Evolutionary conservation across 2,888 invertebrate species (phyloP).

Genomic region (Salpingus planirostris): DNA sequence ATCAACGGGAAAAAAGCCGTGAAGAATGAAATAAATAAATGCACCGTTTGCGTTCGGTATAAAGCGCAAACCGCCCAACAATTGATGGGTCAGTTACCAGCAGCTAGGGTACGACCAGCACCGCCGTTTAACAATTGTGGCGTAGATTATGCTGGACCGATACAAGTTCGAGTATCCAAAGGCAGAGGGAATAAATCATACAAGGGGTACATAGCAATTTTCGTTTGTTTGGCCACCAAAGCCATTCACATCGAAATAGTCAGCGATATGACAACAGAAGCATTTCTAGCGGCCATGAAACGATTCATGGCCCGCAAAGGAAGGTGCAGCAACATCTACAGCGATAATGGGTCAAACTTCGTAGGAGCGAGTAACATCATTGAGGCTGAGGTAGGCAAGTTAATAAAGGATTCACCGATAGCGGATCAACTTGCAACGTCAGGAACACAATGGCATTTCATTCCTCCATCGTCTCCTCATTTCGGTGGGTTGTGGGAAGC

Average conservation of each 20-base stretch:
- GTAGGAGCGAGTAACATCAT: conserved; percentile 7
- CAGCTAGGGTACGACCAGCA: too few relatives aligned
- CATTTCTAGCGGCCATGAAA: conserved; percentile 20
- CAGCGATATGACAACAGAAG: conserved; percentile 15
- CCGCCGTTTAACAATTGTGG: too few relatives aligned
- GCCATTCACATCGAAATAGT: conserved; percentile 24
- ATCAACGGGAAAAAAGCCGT: conserved; percentile 3
- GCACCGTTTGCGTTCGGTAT: conserved; percentile 2
- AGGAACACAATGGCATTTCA: conserved; percentile 5
- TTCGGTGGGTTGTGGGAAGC: conserved; percentile 8
- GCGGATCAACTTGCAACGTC: not conserved
- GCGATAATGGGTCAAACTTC: conserved; percentile 27
- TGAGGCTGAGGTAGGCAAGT: not conserved
- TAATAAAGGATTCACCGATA: not conserved
- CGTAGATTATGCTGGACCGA: too few relatives aligned
- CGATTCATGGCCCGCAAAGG: conserved; percentile 22
- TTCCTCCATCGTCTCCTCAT: conserved; percentile 4
- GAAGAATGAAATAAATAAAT: conserved; percentile 1
- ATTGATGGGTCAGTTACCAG: conserved; percentile 2
- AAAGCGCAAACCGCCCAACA: conserved; percentile 3
- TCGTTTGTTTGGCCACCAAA: conserved; percentile 15
- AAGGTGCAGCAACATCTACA: conserved; percentile 11
- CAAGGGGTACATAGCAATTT: conserved; percentile 2
- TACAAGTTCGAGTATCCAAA: conserved; percentile 2
- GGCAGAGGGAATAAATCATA: conserved; percentile 2